Conservation (phyloP, 2,888 invertebrate species). For the Serrognathus titanus region DNA sequence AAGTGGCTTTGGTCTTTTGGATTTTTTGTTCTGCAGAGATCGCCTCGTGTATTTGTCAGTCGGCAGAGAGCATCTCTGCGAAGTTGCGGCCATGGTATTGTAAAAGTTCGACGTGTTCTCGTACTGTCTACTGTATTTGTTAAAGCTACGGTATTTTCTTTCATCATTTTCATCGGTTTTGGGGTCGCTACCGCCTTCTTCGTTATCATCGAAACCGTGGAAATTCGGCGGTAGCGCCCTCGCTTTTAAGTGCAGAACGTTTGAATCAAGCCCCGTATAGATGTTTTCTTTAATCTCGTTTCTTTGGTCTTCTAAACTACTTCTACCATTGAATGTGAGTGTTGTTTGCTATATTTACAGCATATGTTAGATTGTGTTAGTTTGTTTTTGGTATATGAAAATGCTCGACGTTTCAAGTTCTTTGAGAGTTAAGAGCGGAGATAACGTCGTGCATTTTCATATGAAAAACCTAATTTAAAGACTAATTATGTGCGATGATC, state of each 20-base stretch:
- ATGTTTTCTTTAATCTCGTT: slow-evolving; percentile 33
- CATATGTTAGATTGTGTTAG: slow-evolving; percentile 48
- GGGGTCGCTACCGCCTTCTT: slow-evolving; percentile 3
- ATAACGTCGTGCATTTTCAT: not conserved
- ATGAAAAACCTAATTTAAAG: slow-evolving; percentile 7
- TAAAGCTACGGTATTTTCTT: slow-evolving; percentile 42
- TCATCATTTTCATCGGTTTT: slow-evolving; percentile 25
- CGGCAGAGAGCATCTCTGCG: slow-evolving; percentile 30
- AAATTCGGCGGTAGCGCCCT: slow-evolving; percentile 36
- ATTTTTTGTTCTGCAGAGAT: slow-evolving; percentile 30
- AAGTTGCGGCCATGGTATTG: slow-evolving; percentile 28
- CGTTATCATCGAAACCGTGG: slow-evolving; percentile 37
- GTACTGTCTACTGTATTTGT: slow-evolving; percentile 37
- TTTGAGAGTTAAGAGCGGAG: too few species aligned
- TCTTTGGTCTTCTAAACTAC: slow-evolving; percentile 43
- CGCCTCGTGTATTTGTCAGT: slow-evolving; percentile 33
- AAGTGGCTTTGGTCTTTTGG: slow-evolving; percentile 56
- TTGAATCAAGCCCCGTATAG: slow-evolving; percentile 38
- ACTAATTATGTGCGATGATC: slow-evolving; percentile 26
- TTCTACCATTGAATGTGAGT: slow-evolving; percentile 50
- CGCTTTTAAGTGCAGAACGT: slow-evolving; percentile 32
- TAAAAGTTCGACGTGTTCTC: slow-evolving; percentile 39
- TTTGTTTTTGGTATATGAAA: slow-evolving; percentile 27
- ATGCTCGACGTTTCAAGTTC: slow-evolving; percentile 14
- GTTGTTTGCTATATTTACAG: slow-evolving; percentile 48